Percentiles rank a stretch among this genome's conserved stretches.
phyloP scores from a whole-genome alignment of 2,113 vertebrate genomes.

The Coptodon bakossiorum region DNA sequence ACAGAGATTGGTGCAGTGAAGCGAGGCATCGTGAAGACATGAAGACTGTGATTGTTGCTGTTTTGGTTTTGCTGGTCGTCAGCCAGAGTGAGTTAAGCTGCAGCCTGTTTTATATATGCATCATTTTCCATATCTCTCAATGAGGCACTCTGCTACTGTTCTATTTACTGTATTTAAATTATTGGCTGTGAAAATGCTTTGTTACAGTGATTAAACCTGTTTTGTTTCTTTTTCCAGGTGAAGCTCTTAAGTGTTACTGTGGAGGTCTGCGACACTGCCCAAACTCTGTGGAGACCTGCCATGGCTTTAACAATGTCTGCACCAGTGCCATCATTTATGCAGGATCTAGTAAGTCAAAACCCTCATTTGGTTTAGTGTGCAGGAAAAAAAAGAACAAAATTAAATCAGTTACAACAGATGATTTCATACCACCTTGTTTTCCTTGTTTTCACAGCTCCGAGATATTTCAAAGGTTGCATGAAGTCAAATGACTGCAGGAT shows the following conservation, averaged over 20 bases:
- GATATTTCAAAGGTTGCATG: neutral
- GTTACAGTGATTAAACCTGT: neutral
- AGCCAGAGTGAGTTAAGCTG: neutral
- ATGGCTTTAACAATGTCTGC: neutral
- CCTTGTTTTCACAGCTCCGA: neutral
- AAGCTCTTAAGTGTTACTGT: neutral
- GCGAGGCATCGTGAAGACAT: accelerated
- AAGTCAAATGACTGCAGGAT: neutral
- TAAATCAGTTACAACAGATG: neutral
- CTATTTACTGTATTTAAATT: accelerated
- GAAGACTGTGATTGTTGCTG: neutral
- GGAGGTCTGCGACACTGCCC: neutral
- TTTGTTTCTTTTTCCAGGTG: neutral
- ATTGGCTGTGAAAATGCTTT: neutral
- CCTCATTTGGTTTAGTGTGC: neutral
- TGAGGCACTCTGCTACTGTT: neutral
- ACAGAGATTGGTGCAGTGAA: neutral
- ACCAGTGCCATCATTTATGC: neutral
- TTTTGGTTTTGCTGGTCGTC: neutral
- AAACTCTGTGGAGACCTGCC: neutral
- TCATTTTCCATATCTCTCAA: neutral
- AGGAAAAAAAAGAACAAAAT: accelerated
- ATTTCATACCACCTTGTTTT: neutral
- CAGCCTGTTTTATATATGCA: neutral
- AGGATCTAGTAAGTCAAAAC: neutral